Evolutionary conservation across 2,113 vertebrate species (phyloP), one percentile per base, ranked within the genome.

Genomic region (Acanthisitta chloris): DNA sequence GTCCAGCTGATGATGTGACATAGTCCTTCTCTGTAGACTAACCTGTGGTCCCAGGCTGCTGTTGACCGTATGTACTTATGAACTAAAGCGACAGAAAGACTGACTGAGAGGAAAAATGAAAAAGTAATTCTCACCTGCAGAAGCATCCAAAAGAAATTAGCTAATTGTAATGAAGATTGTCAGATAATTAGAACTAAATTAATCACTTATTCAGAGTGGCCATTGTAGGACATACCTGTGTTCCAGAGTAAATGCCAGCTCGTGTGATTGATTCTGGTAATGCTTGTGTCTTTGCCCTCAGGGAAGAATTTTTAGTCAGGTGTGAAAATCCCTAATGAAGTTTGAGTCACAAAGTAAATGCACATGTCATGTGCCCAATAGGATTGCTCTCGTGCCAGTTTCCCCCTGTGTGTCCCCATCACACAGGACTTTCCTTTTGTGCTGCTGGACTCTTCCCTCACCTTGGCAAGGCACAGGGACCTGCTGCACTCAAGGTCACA

Each of bases 41-140:
- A 58, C 8, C 14, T 67, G 13, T n/a, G 70, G 28, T 82, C 66
- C 66, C 34, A 61, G 49, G 2, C 74, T 36, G 59, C 42, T 66
- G 51, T 40, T 83, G 38, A 11, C 24, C 2, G 0, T 28, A 8
- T 5, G 8, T 45, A 8, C 33, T 61, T 73, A 34, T 0, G 3
- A 71, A 26, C 9, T 55, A 67, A 67, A 71, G 38, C 43, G 36
- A 42, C 23, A 74, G 54, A 40, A 92, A 29, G 38, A 58, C 28
- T 80, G 55, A 40, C 34, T 73, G 65, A 88, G 20, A 34, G 84
- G 49, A 69, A 76, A 57, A 29, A 38, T 85, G 48, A n/a, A 14
- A 61, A 81, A 79, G 38, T 61, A 55, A 80, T 79, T 89, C 38
- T 87, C 51, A 52, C 20, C 21, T 78, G 49, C 20, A 69, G 93